Base-by-base conservation (phyloP, 2,888 invertebrate genomes). In the Phragmatobia fuliginosa region DNA sequence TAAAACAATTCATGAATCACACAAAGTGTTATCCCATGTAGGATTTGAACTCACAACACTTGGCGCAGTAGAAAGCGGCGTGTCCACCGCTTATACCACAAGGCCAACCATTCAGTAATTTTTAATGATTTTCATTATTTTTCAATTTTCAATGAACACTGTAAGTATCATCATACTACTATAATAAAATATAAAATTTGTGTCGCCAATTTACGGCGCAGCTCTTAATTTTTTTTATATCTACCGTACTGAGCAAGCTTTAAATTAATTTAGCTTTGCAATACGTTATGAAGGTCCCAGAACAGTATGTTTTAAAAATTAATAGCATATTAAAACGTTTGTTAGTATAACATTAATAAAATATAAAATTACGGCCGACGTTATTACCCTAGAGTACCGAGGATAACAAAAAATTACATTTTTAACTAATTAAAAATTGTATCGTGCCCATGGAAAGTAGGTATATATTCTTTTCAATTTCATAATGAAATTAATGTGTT, bases 301-400 rank as follows among this genome's bases (percentile, higher is more conserved):
- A 76, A 74, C 75, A 78, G 67, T 73, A 74, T 65, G 41, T 81
- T 68, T 79, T 80, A 80, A 84, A 85, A 84, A 85, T 82, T 81
- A 82, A 79, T 79, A 79, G 79, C 75, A 74, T 81, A 83, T 83
- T 86, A 79, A 76, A 78, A 74, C 73, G 80, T 82, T 78, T 87
- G 85, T 86, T 89, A 84, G 79, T 81, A 82, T 83, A 84, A 85
- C 80, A 86, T 87, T 87, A 84, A 84, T 82, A 76, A 85, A 87
- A 85, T 85, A 82, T 72, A 76, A 82, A 85, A 83, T 83, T 80
- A 86, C 83, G 79, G 79, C 80, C 85, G 78, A 78, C 80, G 77
- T 83, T 84, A 83, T 79, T 77, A 78, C 77, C 75, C 80, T 77
- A 70, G 77, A 83, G 82, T 83, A 82, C 71, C 28, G 79, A 77